Conservation (phyloP, 2,797 vertebrate genomes). For the Adrianichthys oophorus region DNA sequence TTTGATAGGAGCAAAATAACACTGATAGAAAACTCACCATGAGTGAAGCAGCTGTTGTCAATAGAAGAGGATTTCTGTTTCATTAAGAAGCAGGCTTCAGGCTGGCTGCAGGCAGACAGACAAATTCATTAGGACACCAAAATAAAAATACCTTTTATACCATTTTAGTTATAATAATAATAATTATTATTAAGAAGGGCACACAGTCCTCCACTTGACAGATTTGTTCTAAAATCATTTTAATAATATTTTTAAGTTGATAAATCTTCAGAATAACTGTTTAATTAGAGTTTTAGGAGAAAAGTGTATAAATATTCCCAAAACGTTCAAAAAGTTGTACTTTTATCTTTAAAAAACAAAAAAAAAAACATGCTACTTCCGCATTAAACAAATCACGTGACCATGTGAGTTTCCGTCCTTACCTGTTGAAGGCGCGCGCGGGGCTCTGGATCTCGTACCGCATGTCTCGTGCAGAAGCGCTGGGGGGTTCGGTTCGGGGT, state of each 20-base stretch:
- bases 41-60: not conserved
- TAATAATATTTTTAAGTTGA: too few species aligned
- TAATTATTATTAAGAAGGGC: too few species aligned
- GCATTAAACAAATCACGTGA: too few species aligned
- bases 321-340: too few species aligned
- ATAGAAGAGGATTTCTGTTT: not conserved
- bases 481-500: not conserved
- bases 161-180: not conserved
- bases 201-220: too few species aligned
- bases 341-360: too few species aligned
- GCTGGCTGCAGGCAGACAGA: conserved; percentile 22
- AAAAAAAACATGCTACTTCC: too few species aligned
- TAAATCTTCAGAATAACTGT: too few species aligned
- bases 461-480: conserved; percentile 2
- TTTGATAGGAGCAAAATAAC: too few species aligned
- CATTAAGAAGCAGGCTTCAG: not conserved
- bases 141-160: not conserved
- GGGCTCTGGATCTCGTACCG: conserved; percentile 1
- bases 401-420: not conserved
- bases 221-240: too few species aligned
- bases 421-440: conserved; percentile 15
- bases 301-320: too few species aligned
- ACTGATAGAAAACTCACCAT: conserved; percentile 9
- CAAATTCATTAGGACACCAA: not conserved
- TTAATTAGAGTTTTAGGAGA: too few species aligned